Evolutionary conservation across 1,140 invertebrate species (phyloP), one percentile per base, ranked within the genome.

Genomic region (Dufourea novaeangliae): DNA sequence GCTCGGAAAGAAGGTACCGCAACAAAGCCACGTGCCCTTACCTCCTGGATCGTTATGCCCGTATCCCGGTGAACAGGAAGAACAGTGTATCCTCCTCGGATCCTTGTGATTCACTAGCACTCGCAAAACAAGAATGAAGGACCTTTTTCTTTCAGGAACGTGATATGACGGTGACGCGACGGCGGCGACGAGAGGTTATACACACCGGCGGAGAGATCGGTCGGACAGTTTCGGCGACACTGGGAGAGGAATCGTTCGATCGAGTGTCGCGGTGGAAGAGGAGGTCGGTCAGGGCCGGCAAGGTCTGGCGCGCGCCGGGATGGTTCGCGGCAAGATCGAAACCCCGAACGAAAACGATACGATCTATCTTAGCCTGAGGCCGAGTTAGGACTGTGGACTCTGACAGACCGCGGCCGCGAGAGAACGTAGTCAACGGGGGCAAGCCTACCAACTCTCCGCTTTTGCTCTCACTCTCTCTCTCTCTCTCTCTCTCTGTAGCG

Each of bases 311-410:
- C 76, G 76, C 76, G 69, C 57, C 32, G 46, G 57, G 73, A 50
- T 61, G 71, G 56, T 44, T 1, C 77, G 72, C 77, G 77, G 67
- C 54, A 44, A 69, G 82, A 89, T 88, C 87, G 86, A 82, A 80
- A n/a, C n/a, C n/a, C 75, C 52, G 79, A 76, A 77, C 83, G 87
- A 32, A 63, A 83, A n/a, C n/a, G 78, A 90, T 88, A 88, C 89
- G 88, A 92, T 92, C 91, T 92, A 89, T 89, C 90, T 87, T 89
- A 88, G 89, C 79, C 90, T 85, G 89, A 89, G 86, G 91, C 89
- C 87, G 87, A 90, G 90, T 91, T 88, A 88, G 90, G 89, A 92
- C 91, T 92, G 91, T 90, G 89, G 87, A 87, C 85, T 88, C 86
- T 86, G 86, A 86, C 86, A 88, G 86, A 76, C 79, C 80, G 78